Conservation (phyloP, 2,888 invertebrate species). For the Nephrocerus scutellatus region DNA sequence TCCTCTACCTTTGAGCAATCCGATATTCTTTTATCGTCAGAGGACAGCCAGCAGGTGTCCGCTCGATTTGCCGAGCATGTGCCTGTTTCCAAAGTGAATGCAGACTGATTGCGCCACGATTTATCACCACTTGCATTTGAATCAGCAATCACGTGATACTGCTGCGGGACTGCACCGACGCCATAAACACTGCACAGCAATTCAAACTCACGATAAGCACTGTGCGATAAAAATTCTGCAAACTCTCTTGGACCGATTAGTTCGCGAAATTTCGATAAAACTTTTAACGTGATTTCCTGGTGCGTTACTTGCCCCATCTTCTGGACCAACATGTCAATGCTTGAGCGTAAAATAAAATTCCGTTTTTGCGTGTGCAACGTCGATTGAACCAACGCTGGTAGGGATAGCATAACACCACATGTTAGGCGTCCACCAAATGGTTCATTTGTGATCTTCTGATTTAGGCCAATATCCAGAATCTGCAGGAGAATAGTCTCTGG, state of each 20-base stretch:
- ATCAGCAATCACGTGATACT: slow-evolving; percentile 17
- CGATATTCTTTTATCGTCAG: slow-evolving; percentile 24
- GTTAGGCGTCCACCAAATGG: slow-evolving; percentile 54
- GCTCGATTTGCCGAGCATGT: slow-evolving; percentile 1
- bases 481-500: slow-evolving; percentile 61
- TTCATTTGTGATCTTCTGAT: slow-evolving; percentile 48
- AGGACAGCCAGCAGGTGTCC: slow-evolving; percentile 26
- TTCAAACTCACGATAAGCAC: slow-evolving; percentile 53
- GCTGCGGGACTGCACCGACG: slow-evolving; percentile 24
- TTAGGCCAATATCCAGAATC: slow-evolving; percentile 60
- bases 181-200: slow-evolving; percentile 57
- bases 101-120: slow-evolving; percentile 17
- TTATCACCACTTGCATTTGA: slow-evolving; percentile 9
- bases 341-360: slow-evolving; percentile 50
- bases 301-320: slow-evolving; percentile 56
- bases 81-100: neutral
- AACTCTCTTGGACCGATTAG: slow-evolving; percentile 62
- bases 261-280: slow-evolving; percentile 63
- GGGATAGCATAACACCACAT: slow-evolving; percentile 59
- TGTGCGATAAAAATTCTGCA: slow-evolving; percentile 52
- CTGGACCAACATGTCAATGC: slow-evolving; percentile 52
- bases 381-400: slow-evolving; percentile 58
- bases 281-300: slow-evolving; percentile 61
- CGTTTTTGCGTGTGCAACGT: slow-evolving; percentile 50
- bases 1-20: slow-evolving; percentile 33